Conservation (phyloP, 2,113 vertebrate genomes). For the Steatornis caripensis region DNA sequence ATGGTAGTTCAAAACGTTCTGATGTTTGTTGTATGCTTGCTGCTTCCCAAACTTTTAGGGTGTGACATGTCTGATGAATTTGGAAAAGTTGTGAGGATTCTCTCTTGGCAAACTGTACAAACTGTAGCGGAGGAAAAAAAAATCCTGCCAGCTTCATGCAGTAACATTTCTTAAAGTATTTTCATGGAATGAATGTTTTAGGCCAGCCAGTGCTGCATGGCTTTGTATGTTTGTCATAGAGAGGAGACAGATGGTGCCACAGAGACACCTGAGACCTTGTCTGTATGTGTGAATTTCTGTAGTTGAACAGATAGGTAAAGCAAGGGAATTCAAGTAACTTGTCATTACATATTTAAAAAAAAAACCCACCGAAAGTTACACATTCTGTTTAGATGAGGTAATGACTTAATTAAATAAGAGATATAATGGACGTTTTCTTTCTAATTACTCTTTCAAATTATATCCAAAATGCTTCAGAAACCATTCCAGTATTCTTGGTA, state of each 20-base stretch:
- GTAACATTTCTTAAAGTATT: not conserved
- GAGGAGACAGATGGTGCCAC: not conserved
- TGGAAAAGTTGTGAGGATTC: not conserved
- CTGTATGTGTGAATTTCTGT: not conserved
- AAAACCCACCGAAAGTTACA: not conserved
- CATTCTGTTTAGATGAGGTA: not conserved
- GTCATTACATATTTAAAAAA: not conserved
- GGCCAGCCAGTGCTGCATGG: not conserved
- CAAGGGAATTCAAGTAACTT: not conserved
- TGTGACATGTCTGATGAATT: not conserved
- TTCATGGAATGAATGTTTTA: not conserved
- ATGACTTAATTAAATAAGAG: not conserved
- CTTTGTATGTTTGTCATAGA: not conserved
- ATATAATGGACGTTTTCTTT: constrained; percentile 7
- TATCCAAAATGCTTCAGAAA: not conserved
- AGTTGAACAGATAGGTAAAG: not conserved
- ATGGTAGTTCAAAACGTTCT: not conserved
- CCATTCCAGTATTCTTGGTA: not conserved
- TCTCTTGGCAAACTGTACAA: not conserved
- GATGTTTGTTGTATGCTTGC: not conserved
- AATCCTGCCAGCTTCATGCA: not conserved
- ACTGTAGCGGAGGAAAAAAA: not conserved
- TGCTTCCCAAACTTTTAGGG: not conserved
- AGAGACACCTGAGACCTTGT: not conserved
- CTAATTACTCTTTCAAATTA: not conserved